Base-by-base conservation (phyloP, 1,140 invertebrate genomes). In the Dinoponera quadriceps region DNA sequence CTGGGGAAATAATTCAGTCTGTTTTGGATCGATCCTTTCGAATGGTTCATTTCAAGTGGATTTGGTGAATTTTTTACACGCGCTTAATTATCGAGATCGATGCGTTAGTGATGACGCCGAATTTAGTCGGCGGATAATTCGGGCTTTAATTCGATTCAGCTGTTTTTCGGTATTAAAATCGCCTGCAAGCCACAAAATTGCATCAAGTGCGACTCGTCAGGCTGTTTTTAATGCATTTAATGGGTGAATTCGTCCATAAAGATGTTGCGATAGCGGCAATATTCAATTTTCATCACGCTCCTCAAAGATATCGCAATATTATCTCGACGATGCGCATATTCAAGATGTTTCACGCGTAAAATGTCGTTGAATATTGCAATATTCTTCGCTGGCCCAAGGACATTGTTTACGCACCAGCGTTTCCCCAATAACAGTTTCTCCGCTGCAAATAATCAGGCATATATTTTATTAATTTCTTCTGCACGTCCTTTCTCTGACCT, bases 391-490 rank as follows among this genome's bases (percentile, higher is more conserved):
- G 16, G 20, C n/a, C 18, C 2, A 68, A 14, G 18, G 38, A 55
- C 29, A 55, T 55, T 78, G 25, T 78, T 78, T 78, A 55, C 33
- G 18, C 51, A 69, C 55, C 22, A 78, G 16, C 9, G 38, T 44
- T 44, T 44, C 38, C n/a, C 38, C 38, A 44, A 44, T 44, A 44
- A 44, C 9, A 44, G 38, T 9, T 44, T 68, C 20, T 68, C 5
- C 18, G 60, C 18, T 55, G 27, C 18, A 2, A 54, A 20, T 68
- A 68, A 78, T 78, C 62, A 78, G 25, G 48, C 38, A 38, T 66
- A 48, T 68, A 66, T 63, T 55, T 68, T 57, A 44, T 78, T 38
- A 78, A 55, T 20, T 78, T 78, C 69, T 78, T 69, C 55, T 57
- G 33, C 38, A 33, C 29, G 1, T 13, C 13, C 0, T 44, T 78